Evolutionary conservation across 2,113 vertebrate genomes (phyloP), one percentile per base, ranked within the genome.

Genomic region (Oncorhynchus gorbuscha): DNA sequence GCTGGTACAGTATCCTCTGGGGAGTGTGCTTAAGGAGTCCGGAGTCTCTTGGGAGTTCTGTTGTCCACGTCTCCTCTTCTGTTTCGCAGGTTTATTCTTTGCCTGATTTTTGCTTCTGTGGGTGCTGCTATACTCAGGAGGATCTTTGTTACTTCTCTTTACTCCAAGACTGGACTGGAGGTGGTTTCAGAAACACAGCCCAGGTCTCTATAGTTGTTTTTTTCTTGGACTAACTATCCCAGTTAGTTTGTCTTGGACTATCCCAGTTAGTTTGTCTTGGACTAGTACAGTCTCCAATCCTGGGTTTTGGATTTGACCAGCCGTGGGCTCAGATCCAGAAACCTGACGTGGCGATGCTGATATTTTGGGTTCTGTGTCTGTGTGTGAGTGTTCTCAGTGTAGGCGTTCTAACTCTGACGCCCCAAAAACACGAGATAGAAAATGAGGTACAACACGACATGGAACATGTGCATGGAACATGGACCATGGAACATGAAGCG

Each of bases 311-410:
- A 45, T 9, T 45, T 45, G 39, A 45, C 39, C 39, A 45, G 39
- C 39, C 9, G 39, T 39, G 9, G 39, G 39, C 9, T 45, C 9
- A 45, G 2, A 45, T 45, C 39, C 39, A 45, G 39, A 45, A 9
- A 45, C 39, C 9, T 45, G 39, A 45, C 39, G 2, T 45, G 39
- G 9, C 39, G 9, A 45, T 45, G 45, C 62, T 14, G 5, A 67
- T 24, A 66, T 80, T 6, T 16, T 89, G 79, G 76, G 13, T 85
- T 20, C 0, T 79, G 39, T 24, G 83, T 4, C 24, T 86, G 48
- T 82, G 55, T 66, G 55, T 90, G 49, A 80, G 71, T 73, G 71
- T 73, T 30, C 48, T 70, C 1, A 24, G 80, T 69, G 74, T 68
- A 69, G 72, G 30, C 20, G 84, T 73, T 69, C 77, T 72, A 71